Evolutionary conservation across 92 coral and sea anemone genomes (phyloP).

Genomic region (Siderastrea radians): DNA sequence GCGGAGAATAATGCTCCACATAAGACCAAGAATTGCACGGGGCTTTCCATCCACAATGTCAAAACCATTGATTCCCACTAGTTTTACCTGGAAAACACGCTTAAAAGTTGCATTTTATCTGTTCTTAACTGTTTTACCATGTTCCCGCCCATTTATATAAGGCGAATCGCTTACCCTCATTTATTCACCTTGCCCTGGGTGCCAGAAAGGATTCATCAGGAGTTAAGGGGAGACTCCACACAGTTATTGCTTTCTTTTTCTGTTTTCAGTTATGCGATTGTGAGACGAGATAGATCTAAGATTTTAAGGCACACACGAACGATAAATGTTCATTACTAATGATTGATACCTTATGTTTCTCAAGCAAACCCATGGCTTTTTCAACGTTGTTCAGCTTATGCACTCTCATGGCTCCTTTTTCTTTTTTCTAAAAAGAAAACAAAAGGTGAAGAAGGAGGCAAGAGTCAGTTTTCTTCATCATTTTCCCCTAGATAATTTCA

Average conservation of each 20-base stretch:
- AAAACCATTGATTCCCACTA: slow-evolving; percentile 88
- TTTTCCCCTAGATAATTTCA: neutral
- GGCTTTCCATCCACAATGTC: slow-evolving; percentile 91
- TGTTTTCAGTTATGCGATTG: no score
- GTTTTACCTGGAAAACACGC: slow-evolving; percentile 68
- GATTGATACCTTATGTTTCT: slow-evolving; percentile 73
- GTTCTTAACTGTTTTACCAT: no score
- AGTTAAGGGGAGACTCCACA: no score
- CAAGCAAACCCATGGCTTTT: slow-evolving; percentile 81
- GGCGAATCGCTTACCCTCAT: no score
- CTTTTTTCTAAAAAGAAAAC: slow-evolving; percentile 74
- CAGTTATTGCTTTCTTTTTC: no score
- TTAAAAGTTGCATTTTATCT: no score
- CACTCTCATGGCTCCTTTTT: slow-evolving; percentile 87
- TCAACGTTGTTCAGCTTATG: slow-evolving; percentile 93
- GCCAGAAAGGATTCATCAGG: no score
- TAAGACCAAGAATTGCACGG: slow-evolving; percentile 85
- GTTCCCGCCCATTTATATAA: no score
- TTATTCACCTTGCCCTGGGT: no score
- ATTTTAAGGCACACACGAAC: neutral
- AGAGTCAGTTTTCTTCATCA: neutral
- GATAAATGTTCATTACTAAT: neutral
- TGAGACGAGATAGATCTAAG: no score
- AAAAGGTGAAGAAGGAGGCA: neutral
- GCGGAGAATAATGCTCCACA: slow-evolving; percentile 89